Base-by-base conservation (phyloP, 92 coral and sea anemone species). In the Palythoa caribaeorum region DNA sequence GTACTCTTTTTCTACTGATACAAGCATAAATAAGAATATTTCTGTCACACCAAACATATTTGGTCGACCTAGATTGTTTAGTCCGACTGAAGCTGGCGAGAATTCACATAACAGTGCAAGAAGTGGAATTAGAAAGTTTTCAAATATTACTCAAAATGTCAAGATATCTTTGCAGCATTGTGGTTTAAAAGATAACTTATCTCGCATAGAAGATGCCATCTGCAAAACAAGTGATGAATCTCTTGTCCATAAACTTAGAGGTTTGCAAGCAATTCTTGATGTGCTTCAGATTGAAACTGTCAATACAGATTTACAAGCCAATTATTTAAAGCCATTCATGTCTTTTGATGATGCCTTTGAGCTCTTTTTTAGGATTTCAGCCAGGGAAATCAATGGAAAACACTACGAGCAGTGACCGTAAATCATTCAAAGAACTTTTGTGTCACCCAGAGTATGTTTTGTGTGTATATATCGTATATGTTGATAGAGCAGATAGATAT, bases 331-430 rank as follows among this genome's bases (percentile, higher is more conserved):
- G 80, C 48, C 79, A 53, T 86, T 86, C 38, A 85, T 66, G 40
- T 68, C 77, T 84, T 83, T 89, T 47, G 50, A 89, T 66, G 89
- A 89, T 75, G 92, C 92, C 21, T 85, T 84, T 77, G 92, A 89
- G 83, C 77, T 73, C 79, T 81, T 80, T 80, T 50, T 50, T 80
- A 36, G 91, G 88, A 14, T 83, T 47, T 88, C 91, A 88, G 44
- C 69, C 87, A 35, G 88, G 88, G 84, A 73, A 71, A 84, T 68
- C 83, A 70, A 51, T 84, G 57, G 84, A 84, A 39, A 83, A 80
- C 87, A 68, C 88, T 21, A 72, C 91, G 39, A 55, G 38, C 38
- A 83, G 91, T 54, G 87, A 88, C 50, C 88, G 79, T 35, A 73
- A 88, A 89, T 38, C 79, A 63, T 90, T 85, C 69, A 75, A 51